Percentiles rank a stretch among this genome's conserved stretches.
These are phyloP conservation scores for Eulemur coronatus DNA, from an alignment of 2,797 vertebrate species.

Conservation along the genomic window DNA sequence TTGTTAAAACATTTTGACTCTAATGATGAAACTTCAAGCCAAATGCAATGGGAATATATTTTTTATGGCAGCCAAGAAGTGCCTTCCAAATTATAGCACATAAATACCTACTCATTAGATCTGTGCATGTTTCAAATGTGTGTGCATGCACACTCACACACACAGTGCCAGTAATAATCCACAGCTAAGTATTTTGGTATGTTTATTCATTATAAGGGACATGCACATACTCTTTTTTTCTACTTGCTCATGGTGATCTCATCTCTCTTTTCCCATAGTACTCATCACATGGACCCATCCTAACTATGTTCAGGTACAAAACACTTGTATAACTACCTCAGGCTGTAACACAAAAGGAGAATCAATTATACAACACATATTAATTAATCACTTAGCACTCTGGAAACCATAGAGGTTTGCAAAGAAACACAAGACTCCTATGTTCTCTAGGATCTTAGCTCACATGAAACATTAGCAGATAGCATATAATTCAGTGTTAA, in stretches of 20 bases:
- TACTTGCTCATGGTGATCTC: not conserved
- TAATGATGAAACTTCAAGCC: not conserved
- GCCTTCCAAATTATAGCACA: constrained; percentile 8
- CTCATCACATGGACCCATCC: not conserved
- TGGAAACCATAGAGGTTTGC: not conserved
- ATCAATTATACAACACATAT: not conserved
- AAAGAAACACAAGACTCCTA: not conserved
- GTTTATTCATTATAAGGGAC: not conserved
- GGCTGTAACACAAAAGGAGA: not conserved
- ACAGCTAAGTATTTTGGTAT: not conserved
- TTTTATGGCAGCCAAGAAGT: not conserved
- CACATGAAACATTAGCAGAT: not conserved
- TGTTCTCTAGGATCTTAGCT: not conserved
- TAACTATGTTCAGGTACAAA: not conserved
- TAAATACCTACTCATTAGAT: not conserved
- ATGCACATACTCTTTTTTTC: rapidly evolving
- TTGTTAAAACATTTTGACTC: not conserved
- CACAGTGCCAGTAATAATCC: not conserved
- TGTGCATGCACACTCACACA: not conserved
- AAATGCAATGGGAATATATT: not conserved
- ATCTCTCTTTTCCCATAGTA: not conserved
- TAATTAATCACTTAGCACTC: not conserved
- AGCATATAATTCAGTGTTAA: constrained; percentile 40
- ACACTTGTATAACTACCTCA: not conserved
- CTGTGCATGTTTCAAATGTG: not conserved